Evolutionary conservation across 23 tunicate species (phyloP).

Genomic region (Corella eumyota): DNA sequence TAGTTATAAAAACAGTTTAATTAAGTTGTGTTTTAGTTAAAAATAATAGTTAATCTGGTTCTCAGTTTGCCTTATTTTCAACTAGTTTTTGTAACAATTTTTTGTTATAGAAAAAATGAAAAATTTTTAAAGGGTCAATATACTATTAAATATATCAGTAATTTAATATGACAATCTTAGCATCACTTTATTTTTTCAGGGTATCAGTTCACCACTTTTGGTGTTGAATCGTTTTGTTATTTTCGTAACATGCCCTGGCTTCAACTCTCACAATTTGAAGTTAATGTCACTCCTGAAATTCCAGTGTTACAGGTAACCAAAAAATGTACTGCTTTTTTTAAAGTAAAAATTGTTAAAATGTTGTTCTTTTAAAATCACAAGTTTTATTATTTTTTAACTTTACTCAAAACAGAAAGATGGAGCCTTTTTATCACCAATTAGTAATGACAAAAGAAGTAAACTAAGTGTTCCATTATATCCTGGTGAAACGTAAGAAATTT

Average conservation of each 20-base stretch:
- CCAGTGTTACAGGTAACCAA: slow-evolving; percentile 41
- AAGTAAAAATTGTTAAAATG: too few species aligned
- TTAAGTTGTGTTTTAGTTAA: too few species aligned
- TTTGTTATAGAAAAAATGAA: too few species aligned
- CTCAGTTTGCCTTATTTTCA: not conserved
- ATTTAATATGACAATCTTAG: too few species aligned
- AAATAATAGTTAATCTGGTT: too few species aligned
- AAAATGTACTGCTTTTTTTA: not conserved
- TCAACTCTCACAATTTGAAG: slow-evolving; percentile 24
- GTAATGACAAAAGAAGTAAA: not conserved
- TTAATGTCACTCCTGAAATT: slow-evolving; percentile 39
- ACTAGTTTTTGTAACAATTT: not conserved
- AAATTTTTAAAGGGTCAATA: too few species aligned
- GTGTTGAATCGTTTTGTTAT: slow-evolving; percentile 30
- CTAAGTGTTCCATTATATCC: not conserved
- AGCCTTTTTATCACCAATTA: too few species aligned
- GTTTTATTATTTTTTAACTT: too few species aligned
- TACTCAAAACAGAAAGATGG: too few species aligned
- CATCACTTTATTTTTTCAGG: too few species aligned
- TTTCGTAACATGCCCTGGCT: slow-evolving; percentile 41
- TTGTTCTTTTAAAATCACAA: too few species aligned
- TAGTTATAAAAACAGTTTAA: not conserved
- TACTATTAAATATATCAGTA: too few species aligned
- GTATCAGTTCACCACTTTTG: slow-evolving; percentile 39
- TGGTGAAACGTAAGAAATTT: not conserved